Evolutionary conservation across 2,797 vertebrate genomes (phyloP).

Genomic region (Octomys mimax): DNA sequence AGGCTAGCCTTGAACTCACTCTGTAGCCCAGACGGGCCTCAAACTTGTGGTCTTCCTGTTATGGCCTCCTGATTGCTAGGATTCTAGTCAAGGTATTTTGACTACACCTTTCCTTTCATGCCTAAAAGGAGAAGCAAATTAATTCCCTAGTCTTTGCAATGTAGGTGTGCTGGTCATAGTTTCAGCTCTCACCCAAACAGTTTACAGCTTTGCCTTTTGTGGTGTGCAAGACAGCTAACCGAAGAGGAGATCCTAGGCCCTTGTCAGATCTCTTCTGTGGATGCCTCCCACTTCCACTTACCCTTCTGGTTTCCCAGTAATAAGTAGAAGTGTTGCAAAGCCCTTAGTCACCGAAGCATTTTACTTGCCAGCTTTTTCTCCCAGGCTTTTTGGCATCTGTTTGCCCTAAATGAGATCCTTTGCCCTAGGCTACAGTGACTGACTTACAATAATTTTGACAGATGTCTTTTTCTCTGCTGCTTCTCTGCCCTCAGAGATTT

Average conservation of each 20-base stretch:
- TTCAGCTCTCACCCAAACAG: background rate
- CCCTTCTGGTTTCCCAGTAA: background rate
- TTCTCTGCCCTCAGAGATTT: constrained; percentile 41
- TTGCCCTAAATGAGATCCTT: background rate
- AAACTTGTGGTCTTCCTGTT: background rate
- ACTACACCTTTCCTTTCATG: too few relatives aligned
- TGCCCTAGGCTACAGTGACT: background rate
- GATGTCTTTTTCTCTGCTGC: background rate
- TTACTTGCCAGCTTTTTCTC: background rate
- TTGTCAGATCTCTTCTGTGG: background rate
- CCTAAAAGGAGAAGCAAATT: background rate
- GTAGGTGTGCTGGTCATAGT: background rate
- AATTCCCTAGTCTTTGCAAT: background rate
- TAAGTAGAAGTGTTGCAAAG: background rate
- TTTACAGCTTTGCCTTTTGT: background rate
- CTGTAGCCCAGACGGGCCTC: background rate
- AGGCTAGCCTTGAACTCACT: background rate
- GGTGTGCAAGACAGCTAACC: background rate
- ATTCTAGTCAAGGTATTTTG: background rate
- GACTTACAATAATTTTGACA: background rate
- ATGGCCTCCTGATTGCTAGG: background rate
- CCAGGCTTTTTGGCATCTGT: background rate
- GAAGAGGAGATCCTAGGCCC: background rate
- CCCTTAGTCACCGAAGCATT: background rate
- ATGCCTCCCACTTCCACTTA: background rate